Base-by-base conservation (phyloP, 2,797 vertebrate species). In the Melanotaenia trifasciata region DNA sequence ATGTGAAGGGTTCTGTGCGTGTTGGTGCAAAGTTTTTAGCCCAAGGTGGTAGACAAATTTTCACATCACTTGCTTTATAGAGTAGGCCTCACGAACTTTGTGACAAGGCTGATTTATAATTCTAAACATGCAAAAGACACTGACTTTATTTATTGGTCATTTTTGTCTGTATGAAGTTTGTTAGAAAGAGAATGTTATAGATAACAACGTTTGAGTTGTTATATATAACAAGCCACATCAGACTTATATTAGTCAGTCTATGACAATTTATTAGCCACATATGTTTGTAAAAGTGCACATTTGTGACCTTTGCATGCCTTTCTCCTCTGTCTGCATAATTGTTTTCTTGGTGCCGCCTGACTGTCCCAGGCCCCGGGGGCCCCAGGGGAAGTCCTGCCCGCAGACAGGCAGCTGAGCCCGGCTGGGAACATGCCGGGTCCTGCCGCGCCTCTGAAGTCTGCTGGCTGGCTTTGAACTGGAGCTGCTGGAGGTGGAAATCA, bases 371-470 rank as follows among this genome's bases (percentile, higher is more conserved):
- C 84, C 84, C 84, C 76, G 70, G 83, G 85, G 83, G 83, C 90
- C 82, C 78, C 74, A 67, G 90, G 91, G 92, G 91, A 94, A 94
- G 92, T 93, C 93, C 93, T 94, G 93, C 89, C 90, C 84, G 90
- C 91, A 93, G 92, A 92, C 91, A 92, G 89, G 83, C 91, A 89
- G 87, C 86, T 84, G 40, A 73, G 87, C 85, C 90, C 77, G 91
- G 90, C 83, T 83, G 81, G 87, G 87, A 87, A 92, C 94, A 91
- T 93, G 93, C 93, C 78, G 89, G 85, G 89, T 94, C 94, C 92
- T 94, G 94, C 93, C 66, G 88, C 70, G 84, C 80, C 84, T 94
- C 90, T 93, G 92, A 95, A 92, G 94, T 94, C 87, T 93, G 72
- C 79, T 84, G 70, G 86, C 84, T 89, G 83, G 71, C 92, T 94